A percentile compares a stretch with the other conserved stretches of the same genome.
These are phyloP conservation scores for Leuciscus waleckii DNA, from an alignment of 2,797 vertebrate genomes.

Conservation along the genomic window DNA sequence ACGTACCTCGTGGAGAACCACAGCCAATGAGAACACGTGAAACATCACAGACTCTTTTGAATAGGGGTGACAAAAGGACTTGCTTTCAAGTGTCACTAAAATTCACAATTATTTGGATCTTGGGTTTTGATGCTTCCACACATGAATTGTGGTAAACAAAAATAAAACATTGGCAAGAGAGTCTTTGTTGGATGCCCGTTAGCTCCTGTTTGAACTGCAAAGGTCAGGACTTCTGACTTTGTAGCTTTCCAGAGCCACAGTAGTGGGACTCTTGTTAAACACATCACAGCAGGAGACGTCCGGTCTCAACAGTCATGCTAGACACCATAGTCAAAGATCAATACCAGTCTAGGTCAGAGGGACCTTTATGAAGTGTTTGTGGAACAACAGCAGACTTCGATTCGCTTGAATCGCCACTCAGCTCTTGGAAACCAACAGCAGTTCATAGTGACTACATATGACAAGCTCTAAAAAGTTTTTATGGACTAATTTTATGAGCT, in stretches of 20 bases:
- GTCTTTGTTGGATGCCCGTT: conserved; percentile 12
- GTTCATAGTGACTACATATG: background rate
- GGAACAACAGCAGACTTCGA: conserved; percentile 31
- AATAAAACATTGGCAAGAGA: background rate
- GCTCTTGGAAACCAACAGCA: background rate
- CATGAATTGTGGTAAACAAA: background rate
- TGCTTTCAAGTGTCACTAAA: background rate
- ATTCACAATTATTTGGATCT: background rate
- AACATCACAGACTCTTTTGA: conserved; percentile 32
- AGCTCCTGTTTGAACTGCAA: conserved; percentile 28
- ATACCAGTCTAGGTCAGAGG: conserved; percentile 44
- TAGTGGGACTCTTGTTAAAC: conserved; percentile 48
- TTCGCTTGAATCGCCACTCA: background rate
- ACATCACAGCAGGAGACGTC: conserved; percentile 39
- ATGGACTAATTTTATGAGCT: background rate
- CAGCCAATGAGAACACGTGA: conserved; percentile 57
- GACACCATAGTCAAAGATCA: conserved; percentile 50
- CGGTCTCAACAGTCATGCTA: conserved; percentile 28
- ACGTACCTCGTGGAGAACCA: conserved; percentile 58
- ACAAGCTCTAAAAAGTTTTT: background rate
- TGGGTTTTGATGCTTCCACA: background rate
- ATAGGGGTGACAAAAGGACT: conserved; percentile 4
- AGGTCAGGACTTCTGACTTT: conserved; percentile 38
- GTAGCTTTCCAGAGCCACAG: conserved; percentile 22
- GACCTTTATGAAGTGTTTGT: conserved; percentile 47